A percentile compares a stretch with the other conserved stretches of the same genome.
These are phyloP conservation scores for Tetramorium parvispinum DNA, from an alignment of 1,140 invertebrate genomes.

Conservation along the genomic window DNA sequence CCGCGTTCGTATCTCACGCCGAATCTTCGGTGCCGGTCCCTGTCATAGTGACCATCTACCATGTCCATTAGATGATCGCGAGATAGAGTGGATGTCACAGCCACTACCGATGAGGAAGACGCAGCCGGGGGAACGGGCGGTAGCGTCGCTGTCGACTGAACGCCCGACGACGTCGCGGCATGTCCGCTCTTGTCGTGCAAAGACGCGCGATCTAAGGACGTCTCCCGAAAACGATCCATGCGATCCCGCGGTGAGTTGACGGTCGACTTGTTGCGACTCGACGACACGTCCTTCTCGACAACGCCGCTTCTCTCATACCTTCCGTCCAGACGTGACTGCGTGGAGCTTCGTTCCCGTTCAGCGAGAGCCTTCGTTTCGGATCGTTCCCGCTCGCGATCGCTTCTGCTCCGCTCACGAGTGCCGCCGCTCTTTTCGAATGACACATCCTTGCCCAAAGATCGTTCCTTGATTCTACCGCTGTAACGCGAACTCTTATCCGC, in stretches of 20 bases:
- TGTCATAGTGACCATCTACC: conserved; percentile 75
- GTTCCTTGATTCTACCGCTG: conserved; percentile 78
- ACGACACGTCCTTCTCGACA: conserved; percentile 75
- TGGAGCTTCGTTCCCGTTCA: conserved; percentile 78
- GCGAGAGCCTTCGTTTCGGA: conserved; percentile 75
- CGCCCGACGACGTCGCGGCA: conserved; percentile 32
- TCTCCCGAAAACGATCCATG: conserved; percentile 78
- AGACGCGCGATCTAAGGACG: conserved; percentile 76
- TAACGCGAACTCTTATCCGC: conserved; percentile 77
- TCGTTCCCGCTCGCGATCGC: conserved; percentile 82
- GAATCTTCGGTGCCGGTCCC: conserved; percentile 81
- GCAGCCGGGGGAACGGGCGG: conserved; percentile 53
- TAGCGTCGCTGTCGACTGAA: conserved; percentile 36
- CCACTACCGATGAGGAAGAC: conserved; percentile 57
- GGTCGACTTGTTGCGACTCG: conserved; percentile 65
- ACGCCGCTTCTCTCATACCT: conserved; percentile 77
- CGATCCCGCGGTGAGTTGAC: conserved; percentile 77
- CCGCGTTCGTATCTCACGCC: conserved; percentile 76
- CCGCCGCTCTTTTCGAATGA: conserved; percentile 71
- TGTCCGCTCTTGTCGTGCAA: conserved; percentile 76
- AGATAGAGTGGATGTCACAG: conserved; percentile 33
- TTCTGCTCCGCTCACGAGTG: conserved; percentile 78
- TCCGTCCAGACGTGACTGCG: conserved; percentile 76
- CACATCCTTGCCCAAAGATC: conserved; percentile 71
- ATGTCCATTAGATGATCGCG: conserved; percentile 76